Base-by-base conservation (phyloP, 1,140 invertebrate species). In the Nasonia vitripennis region DNA sequence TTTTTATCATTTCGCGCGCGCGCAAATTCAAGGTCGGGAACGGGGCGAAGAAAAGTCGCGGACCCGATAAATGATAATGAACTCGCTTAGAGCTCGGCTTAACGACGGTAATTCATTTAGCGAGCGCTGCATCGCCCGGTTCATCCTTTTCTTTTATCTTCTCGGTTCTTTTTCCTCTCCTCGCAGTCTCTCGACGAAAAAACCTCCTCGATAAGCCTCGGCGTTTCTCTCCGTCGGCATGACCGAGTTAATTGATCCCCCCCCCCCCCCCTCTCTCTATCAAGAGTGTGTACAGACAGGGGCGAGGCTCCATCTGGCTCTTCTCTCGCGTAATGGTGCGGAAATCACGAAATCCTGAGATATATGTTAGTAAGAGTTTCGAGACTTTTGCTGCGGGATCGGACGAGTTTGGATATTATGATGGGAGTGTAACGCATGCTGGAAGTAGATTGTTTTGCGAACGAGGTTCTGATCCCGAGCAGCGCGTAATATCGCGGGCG, bases 211-310 rank as follows among this genome's bases (percentile, higher is more conserved):
- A 70, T 80, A 80, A 80, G 14, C 20, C 51, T 31, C 12, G 55
- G 20, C 20, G 62, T 45, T 79, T 67, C 31, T 67, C 55, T 62
- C 27, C n/a, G 78, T 3, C 20, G 27, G 23, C 68, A 71, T 68
- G 27, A 83, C 81, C 81, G 45, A 55, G 73, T 77, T 87, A 86
- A 87, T 87, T 88, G 81, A 88, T 86, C 87, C 78, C 77, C 84
- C 86, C 75, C 78, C 7, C 27, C 27, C 27, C 1, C 27, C 1
- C 27, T 17, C 27, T 34, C 23, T 71, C 51, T 48, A 11, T 48
- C 45, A 10, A 12, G 48, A 14, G 48, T 6, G 14, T 17, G 14
- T 17, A 51, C 5, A 14, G 14, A 51, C 10, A 37, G 67, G 51
- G 81, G 48, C 9, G 73, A 86, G 83, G 79, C 77, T 86, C 78